Percentiles rank a stretch among this genome's conserved stretches.
These are phyloP conservation scores for Mongoloraphidia duomilia DNA, from an alignment of 2,888 invertebrate species.

Conservation along the genomic window DNA sequence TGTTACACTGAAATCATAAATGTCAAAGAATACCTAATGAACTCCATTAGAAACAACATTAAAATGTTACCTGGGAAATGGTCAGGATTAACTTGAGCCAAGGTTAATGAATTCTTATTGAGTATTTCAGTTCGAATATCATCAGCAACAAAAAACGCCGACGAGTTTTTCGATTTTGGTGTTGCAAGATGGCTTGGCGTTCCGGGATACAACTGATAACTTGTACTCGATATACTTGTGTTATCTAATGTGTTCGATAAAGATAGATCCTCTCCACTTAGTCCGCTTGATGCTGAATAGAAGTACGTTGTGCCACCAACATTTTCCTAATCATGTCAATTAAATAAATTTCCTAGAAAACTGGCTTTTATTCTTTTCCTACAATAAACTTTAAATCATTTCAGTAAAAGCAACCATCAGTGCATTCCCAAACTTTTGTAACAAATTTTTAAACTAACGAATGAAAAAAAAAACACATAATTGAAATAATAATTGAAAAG, in stretches of 20 bases:
- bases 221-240: slow-evolving; percentile 23
- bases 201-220: slow-evolving; percentile 47
- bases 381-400: too few species aligned
- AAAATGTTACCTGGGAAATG: slow-evolving; percentile 35
- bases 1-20: too few species aligned
- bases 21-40: too few species aligned
- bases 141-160: slow-evolving; percentile 73
- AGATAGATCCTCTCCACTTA: slow-evolving; percentile 11
- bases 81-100: slow-evolving; percentile 59
- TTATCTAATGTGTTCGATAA: slow-evolving; percentile 7
- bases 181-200: slow-evolving; percentile 44
- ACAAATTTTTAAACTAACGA: too few species aligned
- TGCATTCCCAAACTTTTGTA: too few species aligned
- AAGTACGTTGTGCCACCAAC: slow-evolving; percentile 93
- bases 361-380: too few species aligned
- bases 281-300: slow-evolving; percentile 49
- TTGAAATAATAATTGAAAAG: too few species aligned
- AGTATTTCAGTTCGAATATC: slow-evolving; percentile 67
- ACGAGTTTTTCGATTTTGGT: slow-evolving; percentile 31
- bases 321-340: slow-evolving; percentile 49
- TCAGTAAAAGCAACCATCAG: too few species aligned
- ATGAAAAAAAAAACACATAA: too few species aligned
- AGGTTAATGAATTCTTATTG: slow-evolving; percentile 54
- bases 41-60: not conserved
- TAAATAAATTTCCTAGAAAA: too few species aligned